Percentiles rank a stretch among this genome's conserved stretches.
phyloP scores from a whole-genome alignment of 2,888 invertebrate species.

The Chloromyia formosa region DNA sequence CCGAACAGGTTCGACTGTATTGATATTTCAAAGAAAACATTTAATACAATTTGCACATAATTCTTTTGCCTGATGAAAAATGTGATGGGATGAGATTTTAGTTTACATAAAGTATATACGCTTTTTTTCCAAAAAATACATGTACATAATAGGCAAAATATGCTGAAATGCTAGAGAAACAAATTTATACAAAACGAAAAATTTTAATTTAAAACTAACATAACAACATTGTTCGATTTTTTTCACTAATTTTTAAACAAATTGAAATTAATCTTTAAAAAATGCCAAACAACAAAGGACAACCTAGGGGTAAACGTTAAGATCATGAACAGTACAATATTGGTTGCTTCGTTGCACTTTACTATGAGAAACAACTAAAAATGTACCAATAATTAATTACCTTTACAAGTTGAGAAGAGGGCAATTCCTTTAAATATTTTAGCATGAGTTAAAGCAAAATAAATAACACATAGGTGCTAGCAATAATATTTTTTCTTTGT shows the following conservation, averaged over 20 bases:
- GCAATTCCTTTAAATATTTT: slow-evolving; percentile 68
- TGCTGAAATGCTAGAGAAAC: slow-evolving; percentile 14
- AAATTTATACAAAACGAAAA: slow-evolving; percentile 8
- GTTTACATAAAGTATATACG: slow-evolving; percentile 1
- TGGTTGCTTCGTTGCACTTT: slow-evolving; percentile 14
- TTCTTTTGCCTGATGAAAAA: background rate
- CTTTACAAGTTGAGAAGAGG: slow-evolving; percentile 74
- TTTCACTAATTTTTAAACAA: background rate
- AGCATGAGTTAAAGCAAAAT: slow-evolving; percentile 55
- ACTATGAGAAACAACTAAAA: slow-evolving; percentile 38
- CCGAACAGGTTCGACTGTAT: too few species aligned
- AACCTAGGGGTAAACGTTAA: slow-evolving; percentile 36
- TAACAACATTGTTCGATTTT: background rate
- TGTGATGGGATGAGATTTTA: slow-evolving; percentile 23
- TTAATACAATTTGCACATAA: slow-evolving; percentile 10
- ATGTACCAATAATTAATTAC: slow-evolving; percentile 65
- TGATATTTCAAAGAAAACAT: slow-evolving; percentile 26
- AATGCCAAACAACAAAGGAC: slow-evolving; percentile 16
- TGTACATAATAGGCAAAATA: background rate
- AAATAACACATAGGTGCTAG: slow-evolving; percentile 54
- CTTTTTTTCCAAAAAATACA: slow-evolving; percentile 16
- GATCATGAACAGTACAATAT: slow-evolving; percentile 21
- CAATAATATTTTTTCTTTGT: slow-evolving; percentile 46
- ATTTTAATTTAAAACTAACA: background rate
- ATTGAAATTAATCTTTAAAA: slow-evolving; percentile 16